These are phyloP conservation scores for Euborellia annulipes DNA, from an alignment of 1,140 invertebrate genomes.

Conservation along the genomic window DNA sequence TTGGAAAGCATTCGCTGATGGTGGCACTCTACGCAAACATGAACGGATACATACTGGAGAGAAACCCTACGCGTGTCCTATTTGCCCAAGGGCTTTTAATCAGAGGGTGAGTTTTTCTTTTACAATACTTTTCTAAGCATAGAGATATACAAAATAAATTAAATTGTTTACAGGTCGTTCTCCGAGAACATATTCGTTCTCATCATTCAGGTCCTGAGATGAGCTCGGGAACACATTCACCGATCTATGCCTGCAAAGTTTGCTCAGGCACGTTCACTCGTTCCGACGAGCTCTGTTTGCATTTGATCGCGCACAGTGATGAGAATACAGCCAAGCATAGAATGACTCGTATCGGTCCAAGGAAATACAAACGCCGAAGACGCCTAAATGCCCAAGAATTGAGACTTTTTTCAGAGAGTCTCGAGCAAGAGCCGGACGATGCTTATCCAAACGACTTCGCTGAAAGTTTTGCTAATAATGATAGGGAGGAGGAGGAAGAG, in stretches of 20 bases:
- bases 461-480: conserved; percentile 17
- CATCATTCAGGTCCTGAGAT: conserved; percentile 64
- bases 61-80: conserved; percentile 90
- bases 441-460: conserved; percentile 16
- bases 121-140: conserved; percentile 6
- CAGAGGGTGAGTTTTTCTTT: conserved; percentile 36
- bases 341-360: conserved; percentile 46
- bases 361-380: conserved; percentile 61
- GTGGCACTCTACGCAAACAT: conserved; percentile 90
- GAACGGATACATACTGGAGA: conserved; percentile 94
- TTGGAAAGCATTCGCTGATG: conserved; percentile 96
- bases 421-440: conserved; percentile 22
- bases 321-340: conserved; percentile 62
- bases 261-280: conserved; percentile 48
- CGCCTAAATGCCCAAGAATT: conserved; percentile 49
- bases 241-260: conserved; percentile 54
- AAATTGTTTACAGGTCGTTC: conserved; percentile 37
- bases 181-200: conserved; percentile 63
- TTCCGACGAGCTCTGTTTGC: conserved; percentile 56
- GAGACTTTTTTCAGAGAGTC: conserved; percentile 26
- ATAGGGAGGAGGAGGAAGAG: conserved; percentile 33
- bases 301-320: conserved; percentile 67
- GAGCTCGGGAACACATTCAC: conserved; percentile 33
- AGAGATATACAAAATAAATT: not conserved
- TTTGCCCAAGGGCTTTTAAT: conserved; percentile 76